These are phyloP conservation scores for Aythya baeri DNA, from an alignment of 2,113 vertebrate genomes.

Conservation along the genomic window DNA sequence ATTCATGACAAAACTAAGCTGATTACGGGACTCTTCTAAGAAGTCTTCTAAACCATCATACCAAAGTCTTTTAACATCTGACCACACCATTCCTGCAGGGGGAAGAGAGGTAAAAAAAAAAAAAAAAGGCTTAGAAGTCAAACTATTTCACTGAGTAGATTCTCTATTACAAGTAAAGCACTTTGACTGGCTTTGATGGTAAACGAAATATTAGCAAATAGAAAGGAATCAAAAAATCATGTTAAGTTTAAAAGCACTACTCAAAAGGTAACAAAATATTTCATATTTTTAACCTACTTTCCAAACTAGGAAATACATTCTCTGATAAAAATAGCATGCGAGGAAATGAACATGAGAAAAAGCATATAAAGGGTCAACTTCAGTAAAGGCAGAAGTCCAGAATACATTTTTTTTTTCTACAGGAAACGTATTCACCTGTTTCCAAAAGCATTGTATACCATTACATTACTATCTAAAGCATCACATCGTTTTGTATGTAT, in stretches of 20 bases:
- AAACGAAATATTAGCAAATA: not conserved
- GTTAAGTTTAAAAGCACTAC: not conserved
- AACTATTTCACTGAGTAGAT: not conserved
- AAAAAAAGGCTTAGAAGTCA: not conserved
- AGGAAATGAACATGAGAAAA: not conserved
- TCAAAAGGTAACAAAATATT: not conserved
- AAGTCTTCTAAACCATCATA: slow-evolving; percentile 98
- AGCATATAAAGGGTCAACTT: not conserved
- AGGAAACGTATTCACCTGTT: not conserved
- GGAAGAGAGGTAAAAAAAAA: not conserved
- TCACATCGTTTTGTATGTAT: not conserved
- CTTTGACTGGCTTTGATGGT: not conserved
- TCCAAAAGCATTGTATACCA: not conserved
- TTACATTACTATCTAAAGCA: not conserved
- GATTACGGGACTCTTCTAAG: slow-evolving; percentile 96
- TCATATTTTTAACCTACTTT: not conserved
- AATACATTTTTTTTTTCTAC: not conserved
- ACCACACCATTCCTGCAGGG: slow-evolving; percentile 96
- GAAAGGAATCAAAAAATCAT: not conserved
- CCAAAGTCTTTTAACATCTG: slow-evolving; percentile 97
- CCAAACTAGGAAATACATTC: not conserved
- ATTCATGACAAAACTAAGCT: slow-evolving; percentile 99
- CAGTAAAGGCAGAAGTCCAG: not conserved
- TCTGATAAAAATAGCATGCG: not conserved
- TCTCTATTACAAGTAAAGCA: not conserved